phyloP scores from a whole-genome alignment of 2,888 invertebrate genomes.

The Neoitamus cyanurus region DNA sequence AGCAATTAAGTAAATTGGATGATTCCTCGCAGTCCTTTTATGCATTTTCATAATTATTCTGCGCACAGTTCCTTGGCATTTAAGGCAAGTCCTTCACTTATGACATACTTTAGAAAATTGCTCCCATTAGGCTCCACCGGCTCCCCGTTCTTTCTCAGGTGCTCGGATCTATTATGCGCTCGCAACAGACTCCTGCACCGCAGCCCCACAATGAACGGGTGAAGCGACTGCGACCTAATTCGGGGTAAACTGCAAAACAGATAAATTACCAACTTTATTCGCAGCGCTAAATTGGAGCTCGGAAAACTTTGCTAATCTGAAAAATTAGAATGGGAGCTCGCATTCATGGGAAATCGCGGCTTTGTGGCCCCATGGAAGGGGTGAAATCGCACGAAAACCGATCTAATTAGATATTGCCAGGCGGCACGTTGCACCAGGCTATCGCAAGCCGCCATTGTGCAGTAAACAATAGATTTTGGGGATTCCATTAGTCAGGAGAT shows the following conservation, averaged over 20 bases:
- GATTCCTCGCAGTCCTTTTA: slow-evolving; percentile 1
- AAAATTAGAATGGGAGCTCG: neutral
- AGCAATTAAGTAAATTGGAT: slow-evolving; percentile 36
- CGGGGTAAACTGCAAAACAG: slow-evolving; percentile 2
- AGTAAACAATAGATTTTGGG: neutral
- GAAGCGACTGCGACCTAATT: neutral
- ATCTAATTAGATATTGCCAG: neutral
- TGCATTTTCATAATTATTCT: slow-evolving; percentile 13
- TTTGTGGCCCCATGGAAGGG: neutral
- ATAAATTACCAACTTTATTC: neutral
- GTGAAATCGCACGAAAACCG: neutral
- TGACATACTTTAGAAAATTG: slow-evolving; percentile 37
- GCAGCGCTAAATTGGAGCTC: neutral
- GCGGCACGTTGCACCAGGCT: neutral
- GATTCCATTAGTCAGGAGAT: neutral
- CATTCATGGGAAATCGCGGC: neutral
- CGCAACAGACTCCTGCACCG: neutral
- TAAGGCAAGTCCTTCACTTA: slow-evolving; percentile 29
- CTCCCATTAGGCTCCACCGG: neutral
- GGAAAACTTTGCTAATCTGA: neutral
- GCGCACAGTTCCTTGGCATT: neutral
- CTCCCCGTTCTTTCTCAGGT: slow-evolving; percentile 7
- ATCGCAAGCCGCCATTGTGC: neutral
- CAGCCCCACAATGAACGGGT: neutral
- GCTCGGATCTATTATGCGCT: slow-evolving; percentile 11